phyloP scores from a whole-genome alignment of 2,113 vertebrate genomes.

The Microtus ochrogaster region DNA sequence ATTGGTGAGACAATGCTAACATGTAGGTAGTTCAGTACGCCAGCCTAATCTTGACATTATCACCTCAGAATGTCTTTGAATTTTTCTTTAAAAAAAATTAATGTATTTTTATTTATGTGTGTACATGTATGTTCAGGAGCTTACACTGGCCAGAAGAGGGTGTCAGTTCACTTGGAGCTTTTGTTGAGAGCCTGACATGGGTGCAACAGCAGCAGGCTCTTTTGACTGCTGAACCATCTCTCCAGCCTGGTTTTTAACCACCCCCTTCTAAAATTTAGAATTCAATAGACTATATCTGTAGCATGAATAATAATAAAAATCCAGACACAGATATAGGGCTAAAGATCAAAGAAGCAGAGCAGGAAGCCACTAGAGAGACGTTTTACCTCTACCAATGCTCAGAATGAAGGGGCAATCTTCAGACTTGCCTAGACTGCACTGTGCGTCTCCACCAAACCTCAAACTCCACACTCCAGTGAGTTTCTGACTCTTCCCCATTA shows the following conservation, averaged over 20 bases:
- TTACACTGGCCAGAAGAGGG: not conserved
- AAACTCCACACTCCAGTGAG: too few relatives aligned
- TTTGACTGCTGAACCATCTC: not conserved
- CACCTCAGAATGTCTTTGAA: not conserved
- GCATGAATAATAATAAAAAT: too few relatives aligned
- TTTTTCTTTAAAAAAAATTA: not conserved
- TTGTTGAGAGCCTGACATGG: not conserved
- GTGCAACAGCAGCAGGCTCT: not conserved
- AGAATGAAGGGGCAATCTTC: too few relatives aligned
- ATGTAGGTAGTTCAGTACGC: not conserved
- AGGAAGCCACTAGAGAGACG: too few relatives aligned
- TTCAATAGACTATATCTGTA: not conserved
- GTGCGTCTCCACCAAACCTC: too few relatives aligned
- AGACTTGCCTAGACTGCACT: too few relatives aligned
- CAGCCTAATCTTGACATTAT: not conserved
- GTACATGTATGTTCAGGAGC: not conserved
- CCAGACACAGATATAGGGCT: too few relatives aligned
- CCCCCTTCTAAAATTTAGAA: not conserved
- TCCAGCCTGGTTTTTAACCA: too few relatives aligned
- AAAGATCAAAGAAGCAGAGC: too few relatives aligned
- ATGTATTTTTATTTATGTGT: not conserved
- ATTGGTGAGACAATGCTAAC: not conserved
- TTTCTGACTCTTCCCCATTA: too few relatives aligned
- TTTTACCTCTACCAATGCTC: too few relatives aligned
- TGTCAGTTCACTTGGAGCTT: not conserved